phyloP scores from a whole-genome alignment of 2,113 vertebrate genomes.

The Heterotis niloticus region DNA sequence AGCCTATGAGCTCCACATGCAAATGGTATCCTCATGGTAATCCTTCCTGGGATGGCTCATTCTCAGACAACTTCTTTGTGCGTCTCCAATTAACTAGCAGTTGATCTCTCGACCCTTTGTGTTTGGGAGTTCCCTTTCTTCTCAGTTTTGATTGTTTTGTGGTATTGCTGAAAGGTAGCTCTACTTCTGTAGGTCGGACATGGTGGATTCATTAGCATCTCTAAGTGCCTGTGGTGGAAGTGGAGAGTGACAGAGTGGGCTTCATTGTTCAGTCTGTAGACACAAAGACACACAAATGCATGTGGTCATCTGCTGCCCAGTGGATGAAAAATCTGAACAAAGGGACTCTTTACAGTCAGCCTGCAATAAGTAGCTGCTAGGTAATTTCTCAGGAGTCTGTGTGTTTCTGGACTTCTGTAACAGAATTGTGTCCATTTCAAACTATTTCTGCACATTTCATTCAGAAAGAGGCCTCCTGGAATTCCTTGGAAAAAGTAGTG shows the following conservation, averaged over 20 bases:
- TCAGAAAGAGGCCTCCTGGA: background rate
- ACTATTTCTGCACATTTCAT: background rate
- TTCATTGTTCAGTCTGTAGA: background rate
- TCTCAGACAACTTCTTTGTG: background rate
- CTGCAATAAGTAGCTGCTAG: background rate
- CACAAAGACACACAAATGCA: background rate
- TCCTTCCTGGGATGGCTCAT: background rate
- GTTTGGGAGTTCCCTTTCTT: background rate
- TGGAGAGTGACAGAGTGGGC: background rate
- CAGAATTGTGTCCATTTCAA: constrained; percentile 15
- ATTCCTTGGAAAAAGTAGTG: background rate
- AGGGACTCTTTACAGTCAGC: constrained; percentile 10
- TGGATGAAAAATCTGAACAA: constrained; percentile 7
- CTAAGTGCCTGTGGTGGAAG: background rate
- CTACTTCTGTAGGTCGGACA: background rate
- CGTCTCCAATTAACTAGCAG: background rate
- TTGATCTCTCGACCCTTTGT: background rate
- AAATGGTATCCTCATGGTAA: background rate
- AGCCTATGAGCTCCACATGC: background rate
- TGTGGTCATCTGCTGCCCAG: background rate
- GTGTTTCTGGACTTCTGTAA: background rate
- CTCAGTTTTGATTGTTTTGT: no score
- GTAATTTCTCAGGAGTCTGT: background rate
- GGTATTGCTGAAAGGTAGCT: no score
- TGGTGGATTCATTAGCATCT: background rate